Conservation (phyloP, 1,140 invertebrate species). For the Hylaeus anthracinus region DNA sequence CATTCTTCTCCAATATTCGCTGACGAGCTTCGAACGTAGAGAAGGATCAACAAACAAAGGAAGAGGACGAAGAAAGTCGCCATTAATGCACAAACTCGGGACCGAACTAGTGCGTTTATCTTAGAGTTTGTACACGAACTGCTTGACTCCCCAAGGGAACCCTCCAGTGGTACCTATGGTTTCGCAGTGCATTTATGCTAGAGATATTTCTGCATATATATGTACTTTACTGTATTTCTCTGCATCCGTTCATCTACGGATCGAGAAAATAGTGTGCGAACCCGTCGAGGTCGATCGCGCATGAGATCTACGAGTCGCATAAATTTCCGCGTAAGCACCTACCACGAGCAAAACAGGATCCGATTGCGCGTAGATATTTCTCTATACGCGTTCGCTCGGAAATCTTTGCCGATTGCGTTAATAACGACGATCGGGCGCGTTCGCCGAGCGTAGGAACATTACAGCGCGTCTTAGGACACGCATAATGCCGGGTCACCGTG, state of each 20-base stretch:
- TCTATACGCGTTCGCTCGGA: constrained; percentile 4
- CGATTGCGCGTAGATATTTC: not conserved
- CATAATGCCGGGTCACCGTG: constrained; percentile 73
- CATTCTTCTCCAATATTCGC: too few relatives aligned
- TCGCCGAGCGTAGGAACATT: constrained; percentile 44
- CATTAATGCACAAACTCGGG: too few relatives aligned
- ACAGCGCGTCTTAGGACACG: constrained; percentile 55
- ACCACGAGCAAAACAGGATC: constrained; percentile 10
- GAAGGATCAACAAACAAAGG: too few relatives aligned
- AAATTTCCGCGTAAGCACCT: constrained; percentile 36
- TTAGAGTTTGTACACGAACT: too few relatives aligned
- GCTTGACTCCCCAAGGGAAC: too few relatives aligned
- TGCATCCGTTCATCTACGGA: not conserved
- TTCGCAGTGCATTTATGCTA: too few relatives aligned
- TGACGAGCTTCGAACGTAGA: too few relatives aligned
- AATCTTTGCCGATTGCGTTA: constrained; percentile 51
- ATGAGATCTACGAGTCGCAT: not conserved
- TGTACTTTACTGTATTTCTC: too few relatives aligned
- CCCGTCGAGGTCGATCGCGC: not conserved
- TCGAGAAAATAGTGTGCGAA: not conserved
- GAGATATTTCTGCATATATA: too few relatives aligned
- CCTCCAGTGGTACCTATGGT: too few relatives aligned
- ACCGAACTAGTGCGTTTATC: too few relatives aligned
- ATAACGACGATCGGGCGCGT: constrained; percentile 50
- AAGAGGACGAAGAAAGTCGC: too few relatives aligned